These are phyloP conservation scores for Enoplosus armatus DNA, from an alignment of 2,797 vertebrate genomes.

Conservation along the genomic window DNA sequence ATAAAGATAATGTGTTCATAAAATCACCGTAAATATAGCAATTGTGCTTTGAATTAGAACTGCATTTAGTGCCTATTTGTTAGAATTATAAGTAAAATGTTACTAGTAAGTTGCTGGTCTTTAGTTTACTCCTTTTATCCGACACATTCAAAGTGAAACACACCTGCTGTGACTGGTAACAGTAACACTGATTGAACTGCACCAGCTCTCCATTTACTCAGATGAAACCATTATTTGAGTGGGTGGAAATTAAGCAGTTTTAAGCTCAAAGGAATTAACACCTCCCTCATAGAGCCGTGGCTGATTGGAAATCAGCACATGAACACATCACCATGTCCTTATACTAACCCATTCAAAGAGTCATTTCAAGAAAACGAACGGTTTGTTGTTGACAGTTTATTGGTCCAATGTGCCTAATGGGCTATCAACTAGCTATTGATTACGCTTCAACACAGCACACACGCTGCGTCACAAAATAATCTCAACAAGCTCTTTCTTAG, in stretches of 20 bases:
- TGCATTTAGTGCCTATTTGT: neutral
- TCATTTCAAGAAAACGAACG: neutral
- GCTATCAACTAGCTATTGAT: neutral
- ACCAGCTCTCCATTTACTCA: constrained; percentile 44
- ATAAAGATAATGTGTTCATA: neutral
- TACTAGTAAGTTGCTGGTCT: neutral
- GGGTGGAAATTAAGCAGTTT: constrained; percentile 71
- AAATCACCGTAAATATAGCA: neutral
- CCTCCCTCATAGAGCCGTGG: constrained; percentile 29
- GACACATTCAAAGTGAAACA: constrained; percentile 25
- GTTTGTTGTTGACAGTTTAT: constrained; percentile 1
- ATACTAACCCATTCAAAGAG: constrained; percentile 2
- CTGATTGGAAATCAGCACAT: constrained; percentile 53
- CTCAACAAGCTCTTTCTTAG: too few relatives aligned
- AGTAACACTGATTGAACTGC: constrained; percentile 42
- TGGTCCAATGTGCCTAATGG: neutral
- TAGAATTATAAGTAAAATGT: neutral
- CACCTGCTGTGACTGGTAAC: constrained; percentile 26
- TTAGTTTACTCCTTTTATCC: constrained; percentile 10
- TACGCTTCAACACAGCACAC: neutral
- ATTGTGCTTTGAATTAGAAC: neutral
- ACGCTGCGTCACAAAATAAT: neutral
- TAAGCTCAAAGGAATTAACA: constrained; percentile 67
- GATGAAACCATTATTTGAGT: constrained; percentile 68
- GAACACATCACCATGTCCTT: constrained; percentile 7